These are phyloP conservation scores for Zophobas atratus DNA, from an alignment of 1,140 invertebrate genomes.

Conservation along the genomic window DNA sequence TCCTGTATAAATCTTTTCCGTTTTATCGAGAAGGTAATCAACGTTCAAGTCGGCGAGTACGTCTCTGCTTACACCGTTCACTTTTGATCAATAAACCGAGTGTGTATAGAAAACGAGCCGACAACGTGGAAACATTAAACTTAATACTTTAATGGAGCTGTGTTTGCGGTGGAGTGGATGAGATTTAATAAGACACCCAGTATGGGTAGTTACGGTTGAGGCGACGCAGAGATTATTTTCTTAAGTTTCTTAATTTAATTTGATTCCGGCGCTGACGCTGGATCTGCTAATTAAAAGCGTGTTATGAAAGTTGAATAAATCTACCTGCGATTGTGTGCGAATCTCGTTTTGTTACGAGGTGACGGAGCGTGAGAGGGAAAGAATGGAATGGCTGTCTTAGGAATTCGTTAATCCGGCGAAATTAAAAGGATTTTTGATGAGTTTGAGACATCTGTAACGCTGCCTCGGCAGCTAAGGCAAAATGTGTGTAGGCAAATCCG, in stretches of 20 bases:
- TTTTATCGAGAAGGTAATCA: too few relatives aligned
- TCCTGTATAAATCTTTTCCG: too few relatives aligned
- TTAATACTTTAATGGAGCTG: slow-evolving; percentile 47
- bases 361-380: too few relatives aligned
- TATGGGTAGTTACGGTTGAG: too few relatives aligned
- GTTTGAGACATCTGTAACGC: too few relatives aligned
- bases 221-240: neutral
- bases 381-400: too few relatives aligned
- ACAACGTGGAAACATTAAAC: slow-evolving; percentile 37
- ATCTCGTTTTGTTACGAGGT: slow-evolving; percentile 10
- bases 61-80: slow-evolving; percentile 24
- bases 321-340: slow-evolving; percentile 22
- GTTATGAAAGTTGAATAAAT: slow-evolving; percentile 26
- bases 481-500: too few relatives aligned
- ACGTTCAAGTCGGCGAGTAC: neutral
- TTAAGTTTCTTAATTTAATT: slow-evolving; percentile 22
- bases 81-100: slow-evolving; percentile 45
- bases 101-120: slow-evolving; percentile 35
- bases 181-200: neutral
- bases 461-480: too few relatives aligned
- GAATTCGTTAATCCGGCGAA: too few relatives aligned
- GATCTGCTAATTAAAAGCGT: slow-evolving; percentile 20
- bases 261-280: neutral
- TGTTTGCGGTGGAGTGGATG: slow-evolving; percentile 19
- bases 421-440: too few relatives aligned